phyloP scores from a whole-genome alignment of 2,888 invertebrate species.

The Ornithoptera alexandrae region DNA sequence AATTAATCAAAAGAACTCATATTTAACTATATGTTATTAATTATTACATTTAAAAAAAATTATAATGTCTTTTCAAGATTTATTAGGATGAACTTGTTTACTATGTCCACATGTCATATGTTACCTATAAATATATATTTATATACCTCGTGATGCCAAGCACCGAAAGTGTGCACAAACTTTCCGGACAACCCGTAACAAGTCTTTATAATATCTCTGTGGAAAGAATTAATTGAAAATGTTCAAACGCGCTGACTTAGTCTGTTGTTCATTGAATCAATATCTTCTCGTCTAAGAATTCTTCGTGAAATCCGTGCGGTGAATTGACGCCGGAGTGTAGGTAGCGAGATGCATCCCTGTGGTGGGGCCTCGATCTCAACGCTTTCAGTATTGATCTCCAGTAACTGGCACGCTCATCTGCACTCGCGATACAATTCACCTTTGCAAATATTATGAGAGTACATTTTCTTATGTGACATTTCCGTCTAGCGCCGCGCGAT shows the following conservation, averaged over 20 bases:
- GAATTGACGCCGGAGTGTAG: conserved; percentile 21
- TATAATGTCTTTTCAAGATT: too few species aligned
- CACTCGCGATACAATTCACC: conserved; percentile 31
- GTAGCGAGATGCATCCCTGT: conserved; percentile 23
- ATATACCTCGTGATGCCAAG: too few species aligned
- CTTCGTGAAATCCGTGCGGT: conserved; percentile 12
- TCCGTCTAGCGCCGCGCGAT: conserved; percentile 7
- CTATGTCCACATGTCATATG: too few species aligned
- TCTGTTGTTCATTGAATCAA: background rate
- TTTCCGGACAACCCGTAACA: too few species aligned
- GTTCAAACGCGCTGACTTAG: background rate
- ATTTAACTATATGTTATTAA: background rate
- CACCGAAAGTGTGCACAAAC: too few species aligned
- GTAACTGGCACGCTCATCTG: conserved; percentile 31
- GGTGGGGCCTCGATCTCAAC: conserved; percentile 13
- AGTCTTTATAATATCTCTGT: too few species aligned
- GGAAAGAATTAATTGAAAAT: background rate
- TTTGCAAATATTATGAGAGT: conserved; percentile 30
- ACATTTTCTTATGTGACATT: conserved; percentile 25
- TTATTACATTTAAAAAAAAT: too few species aligned
- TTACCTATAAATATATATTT: too few species aligned
- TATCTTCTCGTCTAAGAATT: background rate
- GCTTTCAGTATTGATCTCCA: conserved; percentile 30
- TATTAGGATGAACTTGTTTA: too few species aligned
- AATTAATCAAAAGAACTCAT: conserved; percentile 2